Conservation (phyloP, 2,113 vertebrate species). For the Microcebus griseorufus region DNA sequence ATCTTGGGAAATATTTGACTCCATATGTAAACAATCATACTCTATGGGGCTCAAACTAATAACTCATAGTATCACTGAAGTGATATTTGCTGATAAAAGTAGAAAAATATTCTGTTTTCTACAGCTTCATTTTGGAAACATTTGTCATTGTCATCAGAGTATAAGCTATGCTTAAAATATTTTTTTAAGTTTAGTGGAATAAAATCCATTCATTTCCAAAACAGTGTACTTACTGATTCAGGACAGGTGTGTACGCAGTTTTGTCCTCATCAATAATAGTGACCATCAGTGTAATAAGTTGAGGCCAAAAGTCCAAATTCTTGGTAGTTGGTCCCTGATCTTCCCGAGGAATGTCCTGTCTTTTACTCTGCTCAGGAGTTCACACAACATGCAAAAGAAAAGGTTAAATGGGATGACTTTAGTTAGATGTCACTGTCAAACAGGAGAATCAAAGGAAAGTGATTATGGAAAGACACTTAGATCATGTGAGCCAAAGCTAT, state of each 20-base stretch:
- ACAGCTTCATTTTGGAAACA: neutral
- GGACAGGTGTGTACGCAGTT: slow-evolving; percentile 92
- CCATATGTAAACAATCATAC: neutral
- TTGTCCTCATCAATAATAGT: slow-evolving; percentile 96
- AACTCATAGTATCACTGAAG: neutral
- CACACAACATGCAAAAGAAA: slow-evolving; percentile 59
- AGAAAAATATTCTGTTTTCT: neutral
- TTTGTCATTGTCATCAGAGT: neutral
- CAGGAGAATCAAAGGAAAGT: neutral
- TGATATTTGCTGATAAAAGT: neutral
- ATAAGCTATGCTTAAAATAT: neutral
- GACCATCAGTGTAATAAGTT: slow-evolving; percentile 96
- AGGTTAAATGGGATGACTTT: neutral
- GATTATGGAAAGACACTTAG: neutral
- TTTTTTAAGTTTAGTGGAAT: neutral
- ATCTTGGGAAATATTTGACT: neutral
- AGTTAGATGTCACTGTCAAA: neutral
- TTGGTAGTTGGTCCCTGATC: slow-evolving; percentile 95
- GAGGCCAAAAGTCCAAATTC: slow-evolving; percentile 97
- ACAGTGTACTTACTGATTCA: slow-evolving; percentile 93
- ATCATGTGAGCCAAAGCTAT: neutral
- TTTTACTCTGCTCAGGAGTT: slow-evolving; percentile 88
- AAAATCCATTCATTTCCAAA: neutral
- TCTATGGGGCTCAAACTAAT: neutral
- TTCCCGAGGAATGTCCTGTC: slow-evolving; percentile 92